Evolutionary conservation across 2,888 invertebrate species (phyloP).

Genomic region (Pelosia muscerda): DNA sequence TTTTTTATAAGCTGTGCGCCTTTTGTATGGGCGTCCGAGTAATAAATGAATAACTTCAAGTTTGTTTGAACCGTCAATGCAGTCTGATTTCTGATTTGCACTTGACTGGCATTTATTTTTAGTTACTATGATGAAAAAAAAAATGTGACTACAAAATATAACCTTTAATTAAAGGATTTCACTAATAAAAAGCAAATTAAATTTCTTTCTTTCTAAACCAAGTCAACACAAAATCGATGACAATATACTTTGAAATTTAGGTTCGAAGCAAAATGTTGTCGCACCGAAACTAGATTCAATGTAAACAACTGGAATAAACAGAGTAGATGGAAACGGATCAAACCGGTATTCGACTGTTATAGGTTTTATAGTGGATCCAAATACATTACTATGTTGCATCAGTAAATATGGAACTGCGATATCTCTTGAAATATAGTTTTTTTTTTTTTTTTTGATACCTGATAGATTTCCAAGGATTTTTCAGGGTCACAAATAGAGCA

Average conservation of each 20-base stretch:
- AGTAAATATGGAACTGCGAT: not conserved
- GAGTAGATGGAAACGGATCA: slow-evolving; percentile 43
- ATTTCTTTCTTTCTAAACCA: not conserved
- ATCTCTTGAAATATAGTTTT: too few species aligned
- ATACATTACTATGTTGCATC: slow-evolving; percentile 5
- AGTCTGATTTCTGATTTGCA: too few species aligned
- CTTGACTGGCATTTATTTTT: too few species aligned
- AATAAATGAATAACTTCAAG: too few species aligned
- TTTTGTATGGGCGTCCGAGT: too few species aligned
- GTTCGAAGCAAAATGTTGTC: slow-evolving; percentile 56
- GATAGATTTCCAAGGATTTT: too few species aligned
- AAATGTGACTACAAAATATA: too few species aligned
- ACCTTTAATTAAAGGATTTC: not conserved
- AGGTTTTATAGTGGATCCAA: slow-evolving; percentile 43
- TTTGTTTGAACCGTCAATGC: too few species aligned
- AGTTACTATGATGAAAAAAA: too few species aligned
- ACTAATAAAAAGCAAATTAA: not conserved
- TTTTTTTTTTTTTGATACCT: too few species aligned
- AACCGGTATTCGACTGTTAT: slow-evolving; percentile 50
- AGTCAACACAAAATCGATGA: not conserved
- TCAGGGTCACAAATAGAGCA: too few species aligned
- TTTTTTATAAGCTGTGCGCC: too few species aligned
- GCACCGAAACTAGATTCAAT: slow-evolving; percentile 56
- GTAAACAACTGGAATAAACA: slow-evolving; percentile 60
- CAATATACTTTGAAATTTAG: slow-evolving; percentile 12